Percentiles rank a stretch among this genome's conserved stretches.
These are phyloP conservation scores for Sphenodon punctatus DNA, from an alignment of 2,797 vertebrate genomes.

Conservation along the genomic window DNA sequence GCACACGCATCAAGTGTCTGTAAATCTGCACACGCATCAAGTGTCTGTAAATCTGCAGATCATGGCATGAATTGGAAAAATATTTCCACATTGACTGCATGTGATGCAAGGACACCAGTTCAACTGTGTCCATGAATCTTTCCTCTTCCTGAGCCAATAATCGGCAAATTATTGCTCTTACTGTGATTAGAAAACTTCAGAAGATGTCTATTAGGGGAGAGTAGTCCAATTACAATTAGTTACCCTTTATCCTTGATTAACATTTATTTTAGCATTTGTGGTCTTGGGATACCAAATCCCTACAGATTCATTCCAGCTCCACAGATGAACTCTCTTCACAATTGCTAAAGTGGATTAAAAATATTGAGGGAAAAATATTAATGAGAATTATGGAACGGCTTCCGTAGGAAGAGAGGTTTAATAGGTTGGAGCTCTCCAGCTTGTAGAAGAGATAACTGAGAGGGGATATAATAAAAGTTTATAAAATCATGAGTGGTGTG, in stretches of 20 bases:
- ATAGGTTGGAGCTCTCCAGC: no score
- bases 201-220: neutral
- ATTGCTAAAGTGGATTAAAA: neutral
- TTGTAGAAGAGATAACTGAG: no score
- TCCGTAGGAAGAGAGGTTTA: no score
- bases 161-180: neutral
- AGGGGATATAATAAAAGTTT: no score
- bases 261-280: neutral
- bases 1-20: neutral
- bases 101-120: neutral
- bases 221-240: no score
- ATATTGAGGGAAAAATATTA: neutral
- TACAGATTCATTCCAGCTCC: neutral
- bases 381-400: neutral
- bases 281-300: neutral
- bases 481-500: no score
- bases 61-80: neutral
- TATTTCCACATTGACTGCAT: neutral
- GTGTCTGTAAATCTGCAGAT: neutral
- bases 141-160: neutral
- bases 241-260: neutral
- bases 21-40: neutral
- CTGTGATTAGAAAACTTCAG: neutral
- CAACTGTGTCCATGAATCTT: neutral
- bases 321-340: neutral